A percentile compares a stretch with the other conserved stretches of the same genome.
Conservation (phyloP, 2,888 invertebrate genomes). For the Drosophila mimica region DNA sequence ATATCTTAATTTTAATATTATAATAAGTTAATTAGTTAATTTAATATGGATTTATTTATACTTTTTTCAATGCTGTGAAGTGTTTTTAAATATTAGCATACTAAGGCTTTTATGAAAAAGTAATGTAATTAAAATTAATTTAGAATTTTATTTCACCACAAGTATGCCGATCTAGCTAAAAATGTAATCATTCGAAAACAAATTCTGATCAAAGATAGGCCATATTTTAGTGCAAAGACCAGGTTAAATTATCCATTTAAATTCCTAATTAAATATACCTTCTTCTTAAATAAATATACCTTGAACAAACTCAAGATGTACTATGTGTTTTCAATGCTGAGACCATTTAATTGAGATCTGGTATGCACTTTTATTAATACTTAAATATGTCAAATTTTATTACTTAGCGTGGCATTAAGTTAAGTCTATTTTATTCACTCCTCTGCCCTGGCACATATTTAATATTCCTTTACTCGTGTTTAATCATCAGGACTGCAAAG, state of each 20-base stretch:
- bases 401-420: background rate
- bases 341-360: background rate
- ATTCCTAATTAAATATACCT: background rate
- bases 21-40: background rate
- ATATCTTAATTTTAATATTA: too few relatives aligned
- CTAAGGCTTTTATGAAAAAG: rapidly evolving
- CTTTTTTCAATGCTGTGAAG: rapidly evolving
- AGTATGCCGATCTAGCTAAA: background rate
- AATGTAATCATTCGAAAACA: background rate
- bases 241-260: background rate
- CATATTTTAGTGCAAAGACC: background rate
- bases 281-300: background rate
- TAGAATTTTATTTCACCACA: background rate
- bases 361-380: background rate
- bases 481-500: background rate
- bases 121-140: background rate
- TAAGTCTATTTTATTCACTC: background rate
- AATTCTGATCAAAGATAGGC: background rate
- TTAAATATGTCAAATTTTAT: background rate
- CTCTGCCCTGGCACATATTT: background rate
- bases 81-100: background rate
- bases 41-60: background rate
- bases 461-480: background rate
- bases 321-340: background rate
- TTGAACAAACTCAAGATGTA: background rate